Evolutionary conservation across 2,797 vertebrate genomes (phyloP).

Genomic region (Syngnathus rostellatus): DNA sequence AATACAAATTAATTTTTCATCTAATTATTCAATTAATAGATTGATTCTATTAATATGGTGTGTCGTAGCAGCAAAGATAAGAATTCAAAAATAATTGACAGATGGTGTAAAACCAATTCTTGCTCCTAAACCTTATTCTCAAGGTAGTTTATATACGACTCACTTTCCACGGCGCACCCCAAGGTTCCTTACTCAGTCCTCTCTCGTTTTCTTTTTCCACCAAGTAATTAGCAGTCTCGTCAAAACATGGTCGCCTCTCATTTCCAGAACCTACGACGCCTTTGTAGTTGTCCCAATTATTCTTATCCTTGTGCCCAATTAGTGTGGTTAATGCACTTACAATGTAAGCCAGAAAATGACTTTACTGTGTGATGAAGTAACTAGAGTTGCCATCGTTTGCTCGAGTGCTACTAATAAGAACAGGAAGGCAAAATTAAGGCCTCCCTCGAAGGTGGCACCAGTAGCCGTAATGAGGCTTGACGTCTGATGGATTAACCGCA

Average conservation of each 20-base stretch:
- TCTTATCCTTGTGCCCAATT: neutral
- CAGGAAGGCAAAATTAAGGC: slow-evolving; percentile 56
- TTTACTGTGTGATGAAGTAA: slow-evolving; percentile 34
- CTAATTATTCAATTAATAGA: too few species aligned
- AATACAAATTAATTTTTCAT: too few species aligned
- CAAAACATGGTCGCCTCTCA: neutral
- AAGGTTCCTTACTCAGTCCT: neutral
- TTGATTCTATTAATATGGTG: too few species aligned
- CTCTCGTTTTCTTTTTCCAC: neutral
- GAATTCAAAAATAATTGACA: too few species aligned
- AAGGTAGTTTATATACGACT: too few species aligned
- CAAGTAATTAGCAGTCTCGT: neutral
- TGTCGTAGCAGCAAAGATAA: too few species aligned
- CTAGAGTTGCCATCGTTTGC: slow-evolving; percentile 29
- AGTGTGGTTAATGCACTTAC: neutral
- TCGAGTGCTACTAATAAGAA: slow-evolving; percentile 55
- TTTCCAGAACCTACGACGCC: neutral
- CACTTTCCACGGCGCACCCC: neutral
- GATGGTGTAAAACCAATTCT: too few species aligned
- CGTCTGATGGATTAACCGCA: slow-evolving; percentile 64
- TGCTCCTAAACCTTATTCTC: too few species aligned
- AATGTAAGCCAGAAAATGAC: slow-evolving; percentile 22
- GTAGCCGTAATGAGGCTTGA: slow-evolving; percentile 58
- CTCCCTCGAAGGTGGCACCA: slow-evolving; percentile 51
- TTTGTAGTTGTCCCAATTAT: neutral